phyloP scores from a whole-genome alignment of 2,797 vertebrate genomes.

The Bucorvus abyssinicus region DNA sequence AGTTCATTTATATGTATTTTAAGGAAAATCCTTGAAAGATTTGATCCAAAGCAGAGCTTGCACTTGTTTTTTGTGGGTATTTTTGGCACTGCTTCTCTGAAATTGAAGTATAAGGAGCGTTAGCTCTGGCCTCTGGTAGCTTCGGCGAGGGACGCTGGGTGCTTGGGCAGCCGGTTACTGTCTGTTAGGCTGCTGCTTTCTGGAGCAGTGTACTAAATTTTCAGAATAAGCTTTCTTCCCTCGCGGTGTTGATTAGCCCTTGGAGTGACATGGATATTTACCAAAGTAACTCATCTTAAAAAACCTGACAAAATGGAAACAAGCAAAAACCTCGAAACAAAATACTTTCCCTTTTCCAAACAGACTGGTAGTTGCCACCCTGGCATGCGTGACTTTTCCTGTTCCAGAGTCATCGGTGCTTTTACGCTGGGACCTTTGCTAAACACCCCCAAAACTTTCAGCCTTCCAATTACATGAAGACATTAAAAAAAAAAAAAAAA shows the following conservation, averaged over 20 bases:
- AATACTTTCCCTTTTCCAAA: neutral
- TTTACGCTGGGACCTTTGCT: neutral
- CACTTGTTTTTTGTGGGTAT: neutral
- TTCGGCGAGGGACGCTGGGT: neutral
- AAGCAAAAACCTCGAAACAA: neutral
- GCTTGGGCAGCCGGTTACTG: neutral
- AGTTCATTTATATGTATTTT: neutral
- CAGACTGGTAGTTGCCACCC: neutral
- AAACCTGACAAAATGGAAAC: neutral
- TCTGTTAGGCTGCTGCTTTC: neutral
- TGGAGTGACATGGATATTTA: neutral
- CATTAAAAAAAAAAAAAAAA: neutral
- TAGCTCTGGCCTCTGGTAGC: neutral
- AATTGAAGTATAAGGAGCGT: neutral
- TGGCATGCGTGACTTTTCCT: neutral
- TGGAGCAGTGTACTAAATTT: neutral
- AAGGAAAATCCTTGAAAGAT: neutral
- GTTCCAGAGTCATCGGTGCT: neutral
- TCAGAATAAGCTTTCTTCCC: neutral
- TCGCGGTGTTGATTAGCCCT: neutral
- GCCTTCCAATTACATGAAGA: neutral
- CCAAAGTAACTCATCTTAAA: slow-evolving; percentile 8
- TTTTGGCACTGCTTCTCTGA: neutral
- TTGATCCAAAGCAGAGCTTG: neutral
- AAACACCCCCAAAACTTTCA: neutral